Conservation (phyloP, 2,113 vertebrate genomes). For the Albula glossodonta region DNA sequence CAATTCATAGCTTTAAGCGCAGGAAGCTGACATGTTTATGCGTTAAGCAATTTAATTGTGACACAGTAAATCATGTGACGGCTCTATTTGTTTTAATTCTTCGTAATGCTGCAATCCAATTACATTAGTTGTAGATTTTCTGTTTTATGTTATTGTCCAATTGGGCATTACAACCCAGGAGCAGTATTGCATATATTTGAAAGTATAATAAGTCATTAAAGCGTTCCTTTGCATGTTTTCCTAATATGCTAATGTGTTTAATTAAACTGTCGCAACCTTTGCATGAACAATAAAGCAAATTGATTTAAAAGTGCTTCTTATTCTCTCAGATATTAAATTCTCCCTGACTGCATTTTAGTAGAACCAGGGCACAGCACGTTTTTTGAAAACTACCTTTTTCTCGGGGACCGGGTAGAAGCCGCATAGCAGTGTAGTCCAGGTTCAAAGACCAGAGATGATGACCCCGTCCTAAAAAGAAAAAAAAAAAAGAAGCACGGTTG, state of each 20-base stretch:
- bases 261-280: conserved; percentile 56
- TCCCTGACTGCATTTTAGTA: conserved; percentile 50
- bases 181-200: conserved; percentile 54
- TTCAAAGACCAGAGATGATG: not conserved
- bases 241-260: conserved; percentile 63
- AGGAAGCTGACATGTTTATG: conserved; percentile 47
- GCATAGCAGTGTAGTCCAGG: not conserved
- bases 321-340: conserved; percentile 51
- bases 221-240: conserved; percentile 34
- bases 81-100: conserved; percentile 54
- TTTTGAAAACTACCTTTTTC: not conserved
- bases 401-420: not conserved
- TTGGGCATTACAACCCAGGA: conserved; percentile 48
- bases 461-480: not conserved
- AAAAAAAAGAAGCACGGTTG: conserved; percentile 67
- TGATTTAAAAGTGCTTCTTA: conserved; percentile 59
- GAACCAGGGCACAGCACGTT: conserved; percentile 21
- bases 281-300: conserved; percentile 59
- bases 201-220: conserved; percentile 62
- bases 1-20: conserved; percentile 34
- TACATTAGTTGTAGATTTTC: conserved; percentile 53
- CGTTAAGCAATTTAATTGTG: conserved; percentile 44
- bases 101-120: conserved; percentile 47
- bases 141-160: conserved; percentile 60
- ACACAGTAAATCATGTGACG: conserved; percentile 41